Conservation (phyloP, 2,888 invertebrate genomes). For the Steinernema hermaphroditum region DNA sequence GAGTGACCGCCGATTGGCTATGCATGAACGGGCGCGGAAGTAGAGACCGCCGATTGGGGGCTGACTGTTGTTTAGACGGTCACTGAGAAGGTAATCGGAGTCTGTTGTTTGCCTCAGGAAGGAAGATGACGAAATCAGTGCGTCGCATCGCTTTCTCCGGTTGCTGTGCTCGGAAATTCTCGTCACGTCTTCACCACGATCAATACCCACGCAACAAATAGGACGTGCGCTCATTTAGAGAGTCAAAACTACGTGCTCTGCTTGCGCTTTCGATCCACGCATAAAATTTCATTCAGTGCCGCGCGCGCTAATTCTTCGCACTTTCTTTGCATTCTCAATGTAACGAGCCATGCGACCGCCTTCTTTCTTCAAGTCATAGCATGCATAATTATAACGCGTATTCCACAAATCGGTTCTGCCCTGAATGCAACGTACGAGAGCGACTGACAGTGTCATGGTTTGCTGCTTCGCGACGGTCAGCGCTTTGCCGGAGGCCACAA, state of each 20-base stretch:
- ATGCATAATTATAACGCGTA: neutral
- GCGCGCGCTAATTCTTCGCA: neutral
- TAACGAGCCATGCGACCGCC: neutral
- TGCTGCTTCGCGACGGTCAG: neutral
- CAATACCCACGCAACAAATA: constrained; percentile 26
- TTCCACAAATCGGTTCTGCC: constrained; percentile 3
- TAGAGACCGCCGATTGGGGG: neutral
- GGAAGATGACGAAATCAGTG: neutral
- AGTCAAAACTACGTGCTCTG: constrained; percentile 12
- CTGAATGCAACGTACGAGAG: neutral
- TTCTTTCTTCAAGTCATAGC: neutral
- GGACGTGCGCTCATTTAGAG: constrained; percentile 19
- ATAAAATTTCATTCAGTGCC: neutral
- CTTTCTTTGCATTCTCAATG: neutral
- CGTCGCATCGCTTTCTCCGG: neutral
- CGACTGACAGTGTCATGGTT: neutral
- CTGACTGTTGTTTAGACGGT: neutral
- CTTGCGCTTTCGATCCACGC: constrained; percentile 1
- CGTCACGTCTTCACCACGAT: constrained; percentile 5
- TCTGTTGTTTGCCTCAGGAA: constrained; percentile 9
- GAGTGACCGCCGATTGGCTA: neutral
- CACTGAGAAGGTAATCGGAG: neutral
- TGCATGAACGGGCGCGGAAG: neutral
- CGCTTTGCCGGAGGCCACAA: neutral
- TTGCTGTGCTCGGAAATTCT: neutral